Evolutionary conservation across 2,797 vertebrate genomes (phyloP).

Genomic region (Micrastur ruficollis): DNA sequence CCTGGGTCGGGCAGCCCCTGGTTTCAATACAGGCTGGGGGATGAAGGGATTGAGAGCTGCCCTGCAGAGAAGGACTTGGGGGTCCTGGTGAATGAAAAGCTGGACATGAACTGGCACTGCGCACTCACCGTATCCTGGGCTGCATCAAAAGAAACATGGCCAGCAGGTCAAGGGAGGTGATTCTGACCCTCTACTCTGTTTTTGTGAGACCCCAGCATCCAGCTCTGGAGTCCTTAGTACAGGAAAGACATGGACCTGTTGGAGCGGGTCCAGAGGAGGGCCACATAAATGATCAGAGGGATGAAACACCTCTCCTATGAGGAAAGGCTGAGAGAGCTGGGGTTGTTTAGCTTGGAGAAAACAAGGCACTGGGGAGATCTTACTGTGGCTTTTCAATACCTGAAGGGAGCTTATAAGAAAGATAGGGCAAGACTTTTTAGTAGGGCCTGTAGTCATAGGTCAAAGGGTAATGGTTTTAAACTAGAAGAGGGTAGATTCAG

Average conservation of each 20-base stretch:
- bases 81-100: too few relatives aligned
- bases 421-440: not conserved
- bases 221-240: too few relatives aligned
- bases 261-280: too few relatives aligned
- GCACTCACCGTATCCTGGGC: too few relatives aligned
- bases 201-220: not conserved
- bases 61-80: not conserved
- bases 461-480: not conserved
- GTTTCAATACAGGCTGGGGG: not conserved
- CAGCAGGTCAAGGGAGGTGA: not conserved
- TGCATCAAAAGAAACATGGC: not conserved
- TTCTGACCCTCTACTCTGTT: not conserved
- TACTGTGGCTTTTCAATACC: accelerated
- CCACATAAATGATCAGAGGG: too few relatives aligned
- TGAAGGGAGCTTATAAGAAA: not conserved
- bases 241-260: too few relatives aligned
- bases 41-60: not conserved
- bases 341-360: not conserved
- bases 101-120: too few relatives aligned
- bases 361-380: accelerated
- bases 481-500: not conserved
- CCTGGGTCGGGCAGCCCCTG: accelerated
- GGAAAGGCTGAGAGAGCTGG: too few relatives aligned
- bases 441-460: too few relatives aligned
- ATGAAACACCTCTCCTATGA: too few relatives aligned